phyloP scores from a whole-genome alignment of 1,140 invertebrate genomes.

The Onthophagus taurus region DNA sequence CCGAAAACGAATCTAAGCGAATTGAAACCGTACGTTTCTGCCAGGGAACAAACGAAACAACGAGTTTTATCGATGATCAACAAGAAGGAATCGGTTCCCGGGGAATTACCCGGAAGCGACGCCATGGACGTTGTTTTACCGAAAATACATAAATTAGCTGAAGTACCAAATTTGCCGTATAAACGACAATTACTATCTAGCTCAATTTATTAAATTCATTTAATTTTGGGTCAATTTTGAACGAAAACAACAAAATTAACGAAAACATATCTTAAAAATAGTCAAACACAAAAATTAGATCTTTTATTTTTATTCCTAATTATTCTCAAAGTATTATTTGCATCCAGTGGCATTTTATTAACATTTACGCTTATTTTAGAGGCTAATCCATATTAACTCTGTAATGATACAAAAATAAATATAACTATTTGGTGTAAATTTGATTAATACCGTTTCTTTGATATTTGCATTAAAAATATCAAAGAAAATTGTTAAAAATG shows the following conservation, averaged over 20 bases:
- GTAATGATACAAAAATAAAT: too few species aligned
- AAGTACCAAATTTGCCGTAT: constrained; percentile 32
- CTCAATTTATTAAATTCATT: too few species aligned
- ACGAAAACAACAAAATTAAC: neutral
- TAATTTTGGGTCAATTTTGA: neutral
- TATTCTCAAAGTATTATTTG: too few species aligned
- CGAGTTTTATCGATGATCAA: constrained; percentile 46
- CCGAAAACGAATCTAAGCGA: constrained; percentile 46
- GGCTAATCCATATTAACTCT: too few species aligned
- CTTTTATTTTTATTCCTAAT: neutral
- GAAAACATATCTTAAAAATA: neutral
- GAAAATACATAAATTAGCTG: constrained; percentile 42
- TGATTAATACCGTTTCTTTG: too few species aligned
- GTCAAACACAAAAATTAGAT: neutral
- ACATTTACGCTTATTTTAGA: too few species aligned
- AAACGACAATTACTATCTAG: constrained; percentile 25
- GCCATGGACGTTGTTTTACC: constrained; percentile 52
- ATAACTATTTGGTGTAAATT: too few species aligned
- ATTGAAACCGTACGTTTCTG: constrained; percentile 51
- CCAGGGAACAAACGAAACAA: constrained; percentile 49
- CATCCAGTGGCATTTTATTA: too few species aligned
- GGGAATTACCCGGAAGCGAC: constrained; percentile 45
- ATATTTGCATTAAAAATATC: too few species aligned
- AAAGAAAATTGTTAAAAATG: too few species aligned
- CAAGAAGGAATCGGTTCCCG: constrained; percentile 43